Percentiles rank a stretch among this genome's conserved stretches.
Conservation (phyloP, 2,888 invertebrate genomes). For the Minunthozetes semirufus region DNA sequence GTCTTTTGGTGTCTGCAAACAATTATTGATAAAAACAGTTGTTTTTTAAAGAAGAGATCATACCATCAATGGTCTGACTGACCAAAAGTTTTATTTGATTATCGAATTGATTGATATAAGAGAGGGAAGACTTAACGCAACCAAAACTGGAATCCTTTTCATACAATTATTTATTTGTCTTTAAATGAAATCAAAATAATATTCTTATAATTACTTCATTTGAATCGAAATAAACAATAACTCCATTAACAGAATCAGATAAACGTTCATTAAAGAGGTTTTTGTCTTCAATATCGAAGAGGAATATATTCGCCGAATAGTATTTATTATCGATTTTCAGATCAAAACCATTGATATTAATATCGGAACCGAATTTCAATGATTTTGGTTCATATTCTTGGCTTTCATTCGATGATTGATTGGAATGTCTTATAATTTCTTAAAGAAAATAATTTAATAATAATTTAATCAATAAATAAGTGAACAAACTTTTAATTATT, state of each 20-base stretch:
- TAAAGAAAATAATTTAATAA: not conserved
- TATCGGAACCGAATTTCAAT: not conserved
- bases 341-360: not conserved
- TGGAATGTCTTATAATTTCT: not conserved
- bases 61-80: constrained; percentile 53
- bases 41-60: not conserved
- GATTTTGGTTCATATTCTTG: not conserved
- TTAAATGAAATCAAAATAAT: not conserved
- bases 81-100: constrained; percentile 57
- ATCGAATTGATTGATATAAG: constrained; percentile 51
- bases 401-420: not conserved
- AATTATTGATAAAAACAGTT: not conserved
- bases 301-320: constrained; percentile 58
- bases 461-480: not conserved
- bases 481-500: not conserved
- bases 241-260: constrained; percentile 53
- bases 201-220: constrained; percentile 48
- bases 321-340: constrained; percentile 54
- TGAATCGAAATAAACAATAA: constrained; percentile 60
- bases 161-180: not conserved
- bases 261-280: constrained; percentile 51
- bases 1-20: constrained; percentile 5
- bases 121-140: constrained; percentile 51
- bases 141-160: constrained; percentile 48
- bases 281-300: constrained; percentile 54